Percentiles rank a stretch among this genome's conserved stretches.
Evolutionary conservation across 1,140 invertebrate genomes (phyloP).

Genomic region (Temnothorax curvispinosus): DNA sequence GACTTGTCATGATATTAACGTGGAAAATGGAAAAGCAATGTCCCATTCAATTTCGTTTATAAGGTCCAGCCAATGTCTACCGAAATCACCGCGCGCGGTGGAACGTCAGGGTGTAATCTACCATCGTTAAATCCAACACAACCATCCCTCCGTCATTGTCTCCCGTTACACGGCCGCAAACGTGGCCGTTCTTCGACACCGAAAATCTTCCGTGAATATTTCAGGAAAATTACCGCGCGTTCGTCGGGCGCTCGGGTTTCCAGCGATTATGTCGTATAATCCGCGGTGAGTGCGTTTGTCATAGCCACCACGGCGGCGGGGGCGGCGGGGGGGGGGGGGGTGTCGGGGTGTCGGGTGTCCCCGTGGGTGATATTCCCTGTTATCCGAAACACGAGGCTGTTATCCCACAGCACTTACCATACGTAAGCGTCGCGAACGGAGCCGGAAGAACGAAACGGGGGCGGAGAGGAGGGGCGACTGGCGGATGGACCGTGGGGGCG

Average conservation of each 20-base stretch:
- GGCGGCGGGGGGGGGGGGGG: slow-evolving; percentile 60
- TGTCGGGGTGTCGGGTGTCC: slow-evolving; percentile 79
- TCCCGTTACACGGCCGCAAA: slow-evolving; percentile 42
- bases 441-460: slow-evolving; percentile 36
- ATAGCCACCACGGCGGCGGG: slow-evolving; percentile 62
- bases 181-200: slow-evolving; percentile 50
- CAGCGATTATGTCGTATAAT: slow-evolving; percentile 84
- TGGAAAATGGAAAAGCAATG: slow-evolving; percentile 19
- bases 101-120: slow-evolving; percentile 49
- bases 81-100: slow-evolving; percentile 12
- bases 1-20: not conserved
- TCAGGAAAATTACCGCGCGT: slow-evolving; percentile 79
- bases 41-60: slow-evolving; percentile 13
- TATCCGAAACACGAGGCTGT: slow-evolving; percentile 85
- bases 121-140: slow-evolving; percentile 49
- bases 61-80: not conserved
- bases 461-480: not conserved
- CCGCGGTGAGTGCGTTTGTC: slow-evolving; percentile 81
- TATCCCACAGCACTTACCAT: slow-evolving; percentile 84
- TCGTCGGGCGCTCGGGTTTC: slow-evolving; percentile 80
- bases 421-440: slow-evolving; percentile 64
- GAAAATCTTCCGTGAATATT: slow-evolving; percentile 78
- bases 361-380: slow-evolving; percentile 83
- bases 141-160: slow-evolving; percentile 37
- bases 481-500: slow-evolving; percentile 1